These are phyloP conservation scores for Cryptomyrus ogoouensis DNA, from an alignment of 2,113 vertebrate genomes.

Conservation along the genomic window DNA sequence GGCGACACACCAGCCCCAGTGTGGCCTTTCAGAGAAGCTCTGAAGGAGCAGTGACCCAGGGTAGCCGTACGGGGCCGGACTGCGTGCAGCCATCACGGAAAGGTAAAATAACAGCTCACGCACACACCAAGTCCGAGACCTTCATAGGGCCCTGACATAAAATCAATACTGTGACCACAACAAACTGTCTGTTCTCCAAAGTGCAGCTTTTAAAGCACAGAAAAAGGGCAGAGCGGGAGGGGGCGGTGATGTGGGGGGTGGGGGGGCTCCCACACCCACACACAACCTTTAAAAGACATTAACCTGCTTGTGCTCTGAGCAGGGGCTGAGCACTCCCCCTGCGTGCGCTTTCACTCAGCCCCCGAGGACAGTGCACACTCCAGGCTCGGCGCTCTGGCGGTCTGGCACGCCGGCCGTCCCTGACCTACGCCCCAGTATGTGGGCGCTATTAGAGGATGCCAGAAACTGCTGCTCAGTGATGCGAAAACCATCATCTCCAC, in stretches of 20 bases:
- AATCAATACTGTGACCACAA: neutral
- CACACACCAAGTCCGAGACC: neutral
- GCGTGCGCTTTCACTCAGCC: neutral
- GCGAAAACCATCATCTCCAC: neutral
- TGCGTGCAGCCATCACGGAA: neutral
- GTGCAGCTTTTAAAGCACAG: neutral
- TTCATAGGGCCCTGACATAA: neutral
- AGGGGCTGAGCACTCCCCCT: neutral
- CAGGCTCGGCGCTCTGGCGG: neutral
- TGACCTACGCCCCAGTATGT: neutral
- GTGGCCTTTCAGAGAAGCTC: neutral
- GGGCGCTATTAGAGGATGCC: neutral
- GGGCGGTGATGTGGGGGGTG: neutral
- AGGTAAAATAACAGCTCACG: neutral
- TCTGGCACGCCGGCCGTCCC: neutral
- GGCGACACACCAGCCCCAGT: neutral
- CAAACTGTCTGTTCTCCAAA: slow-evolving; percentile 1
- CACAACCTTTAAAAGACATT: slow-evolving; percentile 1
- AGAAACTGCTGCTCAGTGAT: neutral
- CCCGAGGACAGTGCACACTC: neutral
- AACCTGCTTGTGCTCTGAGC: slow-evolving; percentile 1
- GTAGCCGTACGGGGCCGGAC: neutral
- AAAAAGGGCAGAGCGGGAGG: neutral
- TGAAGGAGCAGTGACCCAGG: neutral
- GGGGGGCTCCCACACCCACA: neutral